These are phyloP conservation scores for Eonycteris spelaea DNA, from an alignment of 2,113 vertebrate genomes.

Conservation along the genomic window DNA sequence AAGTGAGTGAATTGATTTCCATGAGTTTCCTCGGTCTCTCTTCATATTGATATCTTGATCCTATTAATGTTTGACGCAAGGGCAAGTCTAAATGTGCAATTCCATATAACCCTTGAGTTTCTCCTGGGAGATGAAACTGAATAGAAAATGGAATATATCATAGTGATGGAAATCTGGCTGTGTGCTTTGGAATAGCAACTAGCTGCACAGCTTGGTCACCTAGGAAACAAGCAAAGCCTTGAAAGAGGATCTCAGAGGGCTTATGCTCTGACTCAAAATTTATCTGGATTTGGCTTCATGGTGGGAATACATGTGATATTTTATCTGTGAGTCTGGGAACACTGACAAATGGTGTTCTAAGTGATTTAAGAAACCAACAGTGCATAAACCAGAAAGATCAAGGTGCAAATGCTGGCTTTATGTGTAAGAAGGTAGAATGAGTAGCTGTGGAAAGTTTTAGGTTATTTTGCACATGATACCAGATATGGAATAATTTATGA, in stretches of 20 bases:
- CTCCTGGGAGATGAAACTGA: conserved; percentile 43
- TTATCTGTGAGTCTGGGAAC: conserved; percentile 26
- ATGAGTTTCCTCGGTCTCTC: not conserved
- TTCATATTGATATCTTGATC: not conserved
- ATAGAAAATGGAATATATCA: conserved; percentile 54
- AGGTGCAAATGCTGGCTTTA: not conserved
- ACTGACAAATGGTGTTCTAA: conserved; percentile 15
- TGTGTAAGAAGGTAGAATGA: not conserved
- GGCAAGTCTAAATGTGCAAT: not conserved
- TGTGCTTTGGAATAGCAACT: conserved; percentile 61
- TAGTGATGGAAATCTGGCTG: conserved; percentile 21
- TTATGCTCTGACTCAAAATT: conserved; percentile 48
- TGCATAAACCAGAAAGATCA: not conserved
- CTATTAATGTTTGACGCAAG: conserved; percentile 40
- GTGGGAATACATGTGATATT: conserved; percentile 25
- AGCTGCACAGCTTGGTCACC: conserved; percentile 47
- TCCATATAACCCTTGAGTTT: conserved; percentile 33
- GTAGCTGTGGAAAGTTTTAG: not conserved
- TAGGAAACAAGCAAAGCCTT: conserved; percentile 58
- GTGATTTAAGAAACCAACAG: not conserved
- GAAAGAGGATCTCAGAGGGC: not conserved
- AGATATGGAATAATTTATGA: conserved; percentile 32
- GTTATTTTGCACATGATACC: conserved; percentile 2
- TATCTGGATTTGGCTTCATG: conserved; percentile 27
- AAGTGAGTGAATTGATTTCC: not conserved